These are phyloP conservation scores for Parapsyche elsis DNA, from an alignment of 1,140 invertebrate genomes.

Conservation along the genomic window DNA sequence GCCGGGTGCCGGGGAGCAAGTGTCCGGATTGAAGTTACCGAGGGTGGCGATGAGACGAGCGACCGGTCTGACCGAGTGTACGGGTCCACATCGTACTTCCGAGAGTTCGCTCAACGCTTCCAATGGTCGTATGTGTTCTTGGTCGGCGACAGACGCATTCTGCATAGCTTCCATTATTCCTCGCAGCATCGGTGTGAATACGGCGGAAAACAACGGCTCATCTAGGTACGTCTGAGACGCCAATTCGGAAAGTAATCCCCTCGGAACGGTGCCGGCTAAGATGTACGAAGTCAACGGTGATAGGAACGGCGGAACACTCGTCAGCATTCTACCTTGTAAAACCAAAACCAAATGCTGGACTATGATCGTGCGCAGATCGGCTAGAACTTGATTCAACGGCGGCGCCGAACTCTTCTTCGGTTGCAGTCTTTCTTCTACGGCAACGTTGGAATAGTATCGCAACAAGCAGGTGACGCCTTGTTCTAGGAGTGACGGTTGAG, in stretches of 20 bases:
- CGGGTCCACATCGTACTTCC: conserved; percentile 61
- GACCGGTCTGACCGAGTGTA: conserved; percentile 73
- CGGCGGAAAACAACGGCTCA: conserved; percentile 60
- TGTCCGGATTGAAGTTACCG: conserved; percentile 80
- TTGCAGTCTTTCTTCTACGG: conserved; percentile 76
- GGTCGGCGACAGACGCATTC: conserved; percentile 51
- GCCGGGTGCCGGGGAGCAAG: conserved; percentile 76
- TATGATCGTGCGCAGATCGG: conserved; percentile 61
- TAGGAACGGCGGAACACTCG: conserved; percentile 60
- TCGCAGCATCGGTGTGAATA: conserved; percentile 63
- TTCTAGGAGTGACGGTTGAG: conserved; percentile 63
- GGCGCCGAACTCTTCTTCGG: conserved; percentile 75
- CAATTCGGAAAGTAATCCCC: conserved; percentile 64
- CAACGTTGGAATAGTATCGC: conserved; percentile 76
- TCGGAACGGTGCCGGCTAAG: conserved; percentile 61
- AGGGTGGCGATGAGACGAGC: conserved; percentile 81
- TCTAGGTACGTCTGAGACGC: conserved; percentile 62
- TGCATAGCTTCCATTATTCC: conserved; percentile 66
- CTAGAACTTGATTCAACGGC: conserved; percentile 57
- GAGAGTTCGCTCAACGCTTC: conserved; percentile 59
- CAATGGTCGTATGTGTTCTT: conserved; percentile 60
- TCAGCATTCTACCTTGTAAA: conserved; percentile 60
- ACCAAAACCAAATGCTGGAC: conserved; percentile 65
- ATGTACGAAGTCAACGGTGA: conserved; percentile 64
- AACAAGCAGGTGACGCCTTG: conserved; percentile 71